Base-by-base conservation (phyloP, 2,797 vertebrate genomes). In the Okamejei kenojei region DNA sequence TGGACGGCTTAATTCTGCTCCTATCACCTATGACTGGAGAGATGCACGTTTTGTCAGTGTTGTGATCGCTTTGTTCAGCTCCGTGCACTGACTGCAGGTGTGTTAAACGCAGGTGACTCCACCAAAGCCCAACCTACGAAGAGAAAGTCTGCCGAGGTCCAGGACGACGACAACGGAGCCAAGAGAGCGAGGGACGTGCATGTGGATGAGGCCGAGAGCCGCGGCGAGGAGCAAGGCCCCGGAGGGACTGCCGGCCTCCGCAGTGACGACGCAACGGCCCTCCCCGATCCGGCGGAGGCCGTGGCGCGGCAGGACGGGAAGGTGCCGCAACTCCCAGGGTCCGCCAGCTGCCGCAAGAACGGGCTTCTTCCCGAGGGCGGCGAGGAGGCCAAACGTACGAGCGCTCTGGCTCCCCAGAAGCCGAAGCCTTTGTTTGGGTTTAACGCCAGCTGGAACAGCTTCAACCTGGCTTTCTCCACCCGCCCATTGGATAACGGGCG, bases 101-200 rank as follows among this genome's bases (percentile, higher is more conserved):
- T 68, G n/a, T 88, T 88, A 68, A 65, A 23, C 76, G 73, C 38
- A 76, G 90, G 54, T 76, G 54, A 74, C 29, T 54, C 71, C 11
- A 1, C 23, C 26, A 74, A 54, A 76, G 38, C 26, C 8, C 23
- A 45, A 3, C 74, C 95, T 2, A 15, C 94, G 32, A 97, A 97
- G 94, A 96, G 97, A 93, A 96, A 95, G 63, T 95, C 94, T 81
- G 94, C 94, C 71, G 95, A 96, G 21, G 95, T 26, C 29, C 95
- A 86, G 92, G 95, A 93, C 93, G 95, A 93, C 93, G 94, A 77
- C 90, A 61, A 94, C n/a, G 94, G 95, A 93, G 94, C 94, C 80
- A 97, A 97, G 94, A 95, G 96, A 58, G 94, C 94, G 77, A 96
- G 95, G 71, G 29, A 38, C 4, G 10, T 17, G 7, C 35, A 35